phyloP scores from a whole-genome alignment of 23 tunicate species.

The Oikopleura vanhoeffeni region DNA sequence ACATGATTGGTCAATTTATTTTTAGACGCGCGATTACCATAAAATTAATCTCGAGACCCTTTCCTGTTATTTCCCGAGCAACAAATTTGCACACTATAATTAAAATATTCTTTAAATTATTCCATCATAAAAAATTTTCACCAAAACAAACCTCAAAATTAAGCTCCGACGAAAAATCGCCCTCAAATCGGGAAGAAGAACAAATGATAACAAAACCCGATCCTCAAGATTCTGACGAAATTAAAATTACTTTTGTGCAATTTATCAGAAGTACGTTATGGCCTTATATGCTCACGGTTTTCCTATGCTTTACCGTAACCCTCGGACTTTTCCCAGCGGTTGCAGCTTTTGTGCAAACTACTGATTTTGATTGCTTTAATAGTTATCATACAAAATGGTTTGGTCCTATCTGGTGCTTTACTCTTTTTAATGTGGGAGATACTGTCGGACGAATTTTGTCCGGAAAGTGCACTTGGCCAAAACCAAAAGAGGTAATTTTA shows the following conservation, averaged over 20 bases:
- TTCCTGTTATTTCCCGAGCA: too few species aligned
- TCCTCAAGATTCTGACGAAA: neutral
- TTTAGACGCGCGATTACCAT: too few species aligned
- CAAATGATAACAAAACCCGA: too few species aligned
- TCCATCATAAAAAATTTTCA: too few species aligned
- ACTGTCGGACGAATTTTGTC: neutral
- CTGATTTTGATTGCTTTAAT: neutral
- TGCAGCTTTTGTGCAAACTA: conserved; percentile 4
- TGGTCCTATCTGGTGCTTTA: neutral
- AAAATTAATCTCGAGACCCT: too few species aligned
- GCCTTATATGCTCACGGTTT: neutral
- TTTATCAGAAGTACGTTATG: neutral
- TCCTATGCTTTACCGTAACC: neutral
- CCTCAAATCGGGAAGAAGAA: too few species aligned
- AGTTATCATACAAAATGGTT: conserved; percentile 3
- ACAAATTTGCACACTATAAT: too few species aligned
- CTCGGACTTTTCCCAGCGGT: conserved; percentile 11
- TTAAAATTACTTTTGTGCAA: neutral
- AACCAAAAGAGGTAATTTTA: neutral
- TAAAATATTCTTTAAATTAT: too few species aligned
- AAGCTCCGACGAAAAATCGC: too few species aligned
- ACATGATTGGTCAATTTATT: too few species aligned
- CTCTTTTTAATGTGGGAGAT: conserved; percentile 4
- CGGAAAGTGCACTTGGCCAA: neutral
- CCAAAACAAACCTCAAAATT: too few species aligned